Conservation (phyloP, 2,797 vertebrate species). For the Selene dorsalis region DNA sequence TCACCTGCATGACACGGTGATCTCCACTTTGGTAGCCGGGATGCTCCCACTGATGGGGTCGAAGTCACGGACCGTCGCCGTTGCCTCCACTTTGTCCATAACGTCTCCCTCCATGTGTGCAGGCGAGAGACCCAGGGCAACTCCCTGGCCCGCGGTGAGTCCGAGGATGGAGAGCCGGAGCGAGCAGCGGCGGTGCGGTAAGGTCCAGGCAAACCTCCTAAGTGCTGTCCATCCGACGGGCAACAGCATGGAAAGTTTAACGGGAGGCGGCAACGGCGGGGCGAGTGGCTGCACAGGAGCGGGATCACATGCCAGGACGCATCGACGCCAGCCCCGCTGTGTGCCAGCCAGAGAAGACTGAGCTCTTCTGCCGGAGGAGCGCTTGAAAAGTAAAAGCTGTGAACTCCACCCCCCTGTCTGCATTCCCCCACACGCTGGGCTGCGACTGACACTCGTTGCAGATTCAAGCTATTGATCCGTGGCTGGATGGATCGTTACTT, state of each 20-base stretch:
- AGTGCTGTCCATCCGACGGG: constrained; percentile 63
- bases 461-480: constrained; percentile 71
- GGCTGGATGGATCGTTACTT: constrained; percentile 55
- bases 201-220: constrained; percentile 65
- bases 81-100: constrained; percentile 91
- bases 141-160: constrained; percentile 70
- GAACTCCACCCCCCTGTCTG: constrained; percentile 83
- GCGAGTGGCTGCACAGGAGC: constrained; percentile 18
- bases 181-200: constrained; percentile 32
- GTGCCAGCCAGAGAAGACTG: constrained; percentile 66
- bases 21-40: constrained; percentile 96
- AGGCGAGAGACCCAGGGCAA: constrained; percentile 73
- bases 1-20: constrained; percentile 97
- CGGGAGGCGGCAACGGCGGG: constrained; percentile 32
- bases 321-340: constrained; percentile 54
- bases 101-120: constrained; percentile 87
- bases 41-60: constrained; percentile 90
- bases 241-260: constrained; percentile 78
- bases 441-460: constrained; percentile 62
- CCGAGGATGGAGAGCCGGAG: constrained; percentile 56
- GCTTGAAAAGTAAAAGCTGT: constrained; percentile 78
- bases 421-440: constrained; percentile 76
- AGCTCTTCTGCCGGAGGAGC: constrained; percentile 67
- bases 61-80: constrained; percentile 89
- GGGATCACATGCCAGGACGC: constrained; percentile 57